phyloP scores from a whole-genome alignment of 2,888 invertebrate species.

The Polylopha cassiicola region DNA sequence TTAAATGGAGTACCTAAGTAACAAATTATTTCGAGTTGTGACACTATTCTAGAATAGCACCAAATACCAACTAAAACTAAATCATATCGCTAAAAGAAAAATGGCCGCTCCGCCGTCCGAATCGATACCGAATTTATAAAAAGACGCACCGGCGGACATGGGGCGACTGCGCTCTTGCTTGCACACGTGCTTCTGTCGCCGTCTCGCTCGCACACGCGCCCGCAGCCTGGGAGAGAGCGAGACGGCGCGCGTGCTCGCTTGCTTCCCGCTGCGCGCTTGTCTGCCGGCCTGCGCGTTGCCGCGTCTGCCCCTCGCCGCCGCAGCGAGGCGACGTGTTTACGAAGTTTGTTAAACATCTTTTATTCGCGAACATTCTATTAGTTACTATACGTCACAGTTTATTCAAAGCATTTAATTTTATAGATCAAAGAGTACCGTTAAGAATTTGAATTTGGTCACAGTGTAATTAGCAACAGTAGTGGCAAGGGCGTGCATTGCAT shows the following conservation, averaged over 20 bases:
- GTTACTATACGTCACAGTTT: too few species aligned
- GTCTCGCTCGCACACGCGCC: constrained; percentile 32
- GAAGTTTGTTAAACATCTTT: too few species aligned
- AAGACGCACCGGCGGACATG: constrained; percentile 28
- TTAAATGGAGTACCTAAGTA: too few species aligned
- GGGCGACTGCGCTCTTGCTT: constrained; percentile 69
- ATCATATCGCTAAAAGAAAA: too few species aligned
- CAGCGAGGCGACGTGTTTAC: constrained; percentile 44
- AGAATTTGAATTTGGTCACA: neutral
- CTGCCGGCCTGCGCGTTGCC: constrained; percentile 59
- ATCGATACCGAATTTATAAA: constrained; percentile 19
- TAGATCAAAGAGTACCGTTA: too few species aligned
- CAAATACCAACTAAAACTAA: too few species aligned
- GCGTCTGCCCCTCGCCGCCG: constrained; percentile 49
- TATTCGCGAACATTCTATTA: too few species aligned
- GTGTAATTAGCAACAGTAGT: constrained; percentile 2
- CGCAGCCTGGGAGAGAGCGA: constrained; percentile 37
- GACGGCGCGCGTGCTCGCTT: constrained; percentile 46
- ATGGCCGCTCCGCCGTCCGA: constrained; percentile 24
- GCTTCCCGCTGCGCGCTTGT: constrained; percentile 67
- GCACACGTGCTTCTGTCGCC: constrained; percentile 45
- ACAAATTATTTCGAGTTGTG: too few species aligned
- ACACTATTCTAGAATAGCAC: too few species aligned
- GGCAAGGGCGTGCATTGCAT: too few species aligned
- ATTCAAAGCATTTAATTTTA: neutral